Base-by-base conservation (phyloP, 2,113 vertebrate species). In the Merops nubicus region DNA sequence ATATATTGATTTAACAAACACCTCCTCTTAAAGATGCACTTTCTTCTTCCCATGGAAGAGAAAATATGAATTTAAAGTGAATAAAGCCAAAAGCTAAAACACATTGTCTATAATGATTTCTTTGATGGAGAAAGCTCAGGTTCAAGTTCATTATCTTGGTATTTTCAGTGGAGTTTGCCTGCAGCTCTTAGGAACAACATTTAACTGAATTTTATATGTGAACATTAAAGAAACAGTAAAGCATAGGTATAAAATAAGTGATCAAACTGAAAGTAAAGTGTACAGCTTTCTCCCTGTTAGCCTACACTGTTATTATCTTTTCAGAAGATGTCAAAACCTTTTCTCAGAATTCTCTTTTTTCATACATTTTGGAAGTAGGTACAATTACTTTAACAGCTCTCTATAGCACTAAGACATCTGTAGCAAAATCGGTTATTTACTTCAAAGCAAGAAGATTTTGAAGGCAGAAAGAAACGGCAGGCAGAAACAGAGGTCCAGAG, bases 111-210 rank as follows among this genome's bases (percentile, higher is more conserved):
- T 97, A 97, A 97, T 94, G 97, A 98, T 98, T 98, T 96, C 97
- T 97, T 94, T 96, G 93, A 97, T 95, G 92, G 96, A 91, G 96
- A 96, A 98, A 97, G 85, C 96, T 95, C 7, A 91, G 87, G 97
- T 98, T 98, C 97, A 98, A 98, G 97, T 98, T 98, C 97, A 96
- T 98, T 97, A 98, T 95, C 96, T 96, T 96, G 96, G 97, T 97
- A 97, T 98, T 98, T 98, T 97, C 96, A 81, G 75, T 97, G 70
- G 82, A 96, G 88, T 95, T 96, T 97, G 92, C 92, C 83, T 87
- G 96, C 96, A 96, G 98, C 82, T 73, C 75, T 96, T 93, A 93
- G 57, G 88, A 96, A 82, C 50, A 97, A 95, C 95, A 96, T 96
- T 97, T 96, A 97, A 97, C 93, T 60, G 90, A 97, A 96, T 93